Conservation (phyloP, 35 echinoderm and acorn worm genomes). For the Acanthaster planci region DNA sequence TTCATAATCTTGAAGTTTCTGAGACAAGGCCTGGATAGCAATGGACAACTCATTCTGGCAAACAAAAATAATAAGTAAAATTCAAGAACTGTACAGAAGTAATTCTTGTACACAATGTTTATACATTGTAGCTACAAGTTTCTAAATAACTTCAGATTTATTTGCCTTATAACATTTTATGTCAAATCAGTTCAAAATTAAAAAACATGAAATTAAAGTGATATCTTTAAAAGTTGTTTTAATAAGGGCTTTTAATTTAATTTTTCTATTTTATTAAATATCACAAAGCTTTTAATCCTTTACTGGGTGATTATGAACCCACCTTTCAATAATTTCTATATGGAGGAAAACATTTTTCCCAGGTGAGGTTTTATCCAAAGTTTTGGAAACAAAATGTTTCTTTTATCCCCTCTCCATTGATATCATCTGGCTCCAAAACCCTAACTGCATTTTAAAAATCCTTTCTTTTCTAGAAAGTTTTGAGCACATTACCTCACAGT, state of each 20-base stretch:
- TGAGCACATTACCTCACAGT: constrained; percentile 42
- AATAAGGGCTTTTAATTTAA: too few relatives aligned
- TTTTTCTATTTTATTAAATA: too few relatives aligned
- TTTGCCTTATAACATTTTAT: too few relatives aligned
- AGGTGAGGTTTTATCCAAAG: too few relatives aligned
- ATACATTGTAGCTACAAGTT: too few relatives aligned
- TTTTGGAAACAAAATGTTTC: too few relatives aligned
- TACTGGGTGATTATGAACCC: neutral
- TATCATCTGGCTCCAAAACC: neutral
- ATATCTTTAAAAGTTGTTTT: too few relatives aligned
- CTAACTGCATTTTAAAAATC: neutral
- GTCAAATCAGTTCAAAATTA: too few relatives aligned
- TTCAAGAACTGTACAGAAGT: neutral
- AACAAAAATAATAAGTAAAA: neutral
- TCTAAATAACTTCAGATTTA: too few relatives aligned
- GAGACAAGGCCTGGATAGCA: constrained; percentile 36
- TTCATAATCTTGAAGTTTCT: constrained; percentile 43
- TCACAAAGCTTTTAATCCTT: too few relatives aligned
- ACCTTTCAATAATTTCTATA: neutral
- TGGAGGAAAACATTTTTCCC: neutral
- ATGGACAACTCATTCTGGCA: constrained; percentile 28
- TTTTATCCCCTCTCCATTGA: neutral
- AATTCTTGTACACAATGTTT: too few relatives aligned
- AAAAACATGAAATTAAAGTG: too few relatives aligned
- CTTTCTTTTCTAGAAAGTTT: neutral